Base-by-base conservation (phyloP, 2,113 vertebrate species). In the Gorsachius goisagi region DNA sequence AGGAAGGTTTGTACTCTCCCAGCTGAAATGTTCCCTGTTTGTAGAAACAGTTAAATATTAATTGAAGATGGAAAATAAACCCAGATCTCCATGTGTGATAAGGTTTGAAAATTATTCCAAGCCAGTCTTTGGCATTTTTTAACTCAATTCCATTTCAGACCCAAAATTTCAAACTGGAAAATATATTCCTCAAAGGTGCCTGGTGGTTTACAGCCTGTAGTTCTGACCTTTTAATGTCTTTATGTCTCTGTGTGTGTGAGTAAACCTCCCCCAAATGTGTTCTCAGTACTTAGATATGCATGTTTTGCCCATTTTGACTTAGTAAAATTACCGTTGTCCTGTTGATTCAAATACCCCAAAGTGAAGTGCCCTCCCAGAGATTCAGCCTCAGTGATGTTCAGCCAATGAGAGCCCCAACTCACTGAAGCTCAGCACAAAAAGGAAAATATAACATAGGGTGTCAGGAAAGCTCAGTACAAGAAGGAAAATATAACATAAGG, bases 241-340 rank as follows among this genome's bases (percentile, higher is more conserved):
- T 17, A 6, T 20, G 12, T 27, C 9, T 39, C 15, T n/a, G 21
- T 49, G 11, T 32, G 5, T 39, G 15, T 45, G 22, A 73, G 9
- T 12, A 83, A 35, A 41, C 2, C 12, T 90, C 15, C 20, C 7
- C 4, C 44, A 58, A 41, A 49, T 32, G 17, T 23, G 3, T 77
- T 66, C 28, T 12, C 9, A 21, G 7, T 6, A 37, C 21, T 60
- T 52, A 41, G 19, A n/a, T 66, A 22, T 0, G 1, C 33, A 68
- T 14, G 11, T 15, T 89, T 52, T 88, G 3, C 21, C 20, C 27
- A 37, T 47, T 91, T 72, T 64, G 47, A 53, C 24, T 56, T 23
- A 21, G 15, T 78, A 85, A 85, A 88, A 66, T 73, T 58, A 44
- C 14, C 11, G 5, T n/a, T n/a, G 5, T 32, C 75, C 33, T 85